A percentile compares a stretch with the other conserved stretches of the same genome.
These are phyloP conservation scores for Sminthurides bifidus DNA, from an alignment of 1,140 invertebrate genomes.

Conservation along the genomic window DNA sequence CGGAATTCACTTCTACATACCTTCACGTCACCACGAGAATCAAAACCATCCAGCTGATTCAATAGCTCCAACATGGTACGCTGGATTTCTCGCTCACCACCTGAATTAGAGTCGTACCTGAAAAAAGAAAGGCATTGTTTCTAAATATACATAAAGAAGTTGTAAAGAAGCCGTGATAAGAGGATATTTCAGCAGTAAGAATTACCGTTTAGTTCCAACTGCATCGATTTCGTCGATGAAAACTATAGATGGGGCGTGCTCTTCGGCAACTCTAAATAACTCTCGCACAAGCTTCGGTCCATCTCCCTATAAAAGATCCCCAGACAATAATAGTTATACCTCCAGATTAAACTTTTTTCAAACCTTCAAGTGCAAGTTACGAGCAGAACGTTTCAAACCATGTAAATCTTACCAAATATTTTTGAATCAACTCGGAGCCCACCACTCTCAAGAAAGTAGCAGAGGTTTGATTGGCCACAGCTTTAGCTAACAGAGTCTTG, in stretches of 20 bases:
- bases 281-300: conserved; percentile 97
- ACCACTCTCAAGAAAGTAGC: conserved; percentile 97
- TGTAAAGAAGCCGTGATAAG: neutral
- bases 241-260: conserved; percentile 98
- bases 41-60: conserved; percentile 98
- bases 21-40: conserved; percentile 90
- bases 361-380: neutral
- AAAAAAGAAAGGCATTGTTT: neutral
- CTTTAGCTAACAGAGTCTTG: conserved; percentile 96
- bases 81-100: conserved; percentile 98
- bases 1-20: conserved; percentile 42
- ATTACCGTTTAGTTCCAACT: conserved; percentile 84
- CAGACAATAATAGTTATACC: no score
- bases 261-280: conserved; percentile 94
- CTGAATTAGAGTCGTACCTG: conserved; percentile 94
- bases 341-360: conserved; percentile 2
- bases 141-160: neutral
- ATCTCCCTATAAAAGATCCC: conserved; percentile 58
- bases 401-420: conserved; percentile 65
- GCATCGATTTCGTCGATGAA: conserved; percentile 99
- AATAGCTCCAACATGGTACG: conserved; percentile 98
- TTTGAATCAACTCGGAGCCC: conserved; percentile 97
- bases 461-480: conserved; percentile 98
- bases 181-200: neutral
- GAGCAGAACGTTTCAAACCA: neutral